Evolutionary conservation across 2,113 vertebrate species (phyloP), one percentile per base, ranked within the genome.

Genomic region (Azemiops feae): DNA sequence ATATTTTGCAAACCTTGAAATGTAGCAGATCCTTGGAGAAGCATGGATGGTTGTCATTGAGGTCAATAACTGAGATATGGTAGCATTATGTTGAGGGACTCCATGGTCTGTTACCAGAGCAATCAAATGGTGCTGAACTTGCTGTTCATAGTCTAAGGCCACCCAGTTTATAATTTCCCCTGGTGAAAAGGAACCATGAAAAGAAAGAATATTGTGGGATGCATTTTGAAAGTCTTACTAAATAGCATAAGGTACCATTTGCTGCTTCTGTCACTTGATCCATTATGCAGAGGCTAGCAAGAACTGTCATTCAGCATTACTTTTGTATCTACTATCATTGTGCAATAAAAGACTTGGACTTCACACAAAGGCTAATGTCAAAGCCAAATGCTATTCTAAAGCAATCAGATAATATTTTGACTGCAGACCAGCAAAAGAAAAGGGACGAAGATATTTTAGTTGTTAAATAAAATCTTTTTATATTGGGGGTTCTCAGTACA

Each of bases 161-260:
- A 97, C 97, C 98, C 98, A 98, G 94, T 97, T 98, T 92, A 98
- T 97, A 54, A 99, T 97, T 96, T 99, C 99, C 69, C 99, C 99
- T 99, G 96, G 0, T 1, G 4, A 91, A 89, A 39, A 53, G 64
- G n/a, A 54, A 52, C 47, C 85, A 92, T 0, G 23, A 85, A 60
- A 47, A 11, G 90, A 91, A 94, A 85, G 45, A 2, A 30, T 12
- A 92, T 2, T 60, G 64, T 50, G 34, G 12, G 10, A 16, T 53
- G 20, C 1, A 27, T 3, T 1, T 6, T 16, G 16, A 18, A 0
- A 10, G 25, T 20, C 14, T 25, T 55, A 11, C 0, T 50, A 55
- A 60, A 43, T 39, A 11, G 25, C 0, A 0, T 7, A 43, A 22
- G 69, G 7, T 45, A n/a, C 52, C 20, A 64, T 47, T 85, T 87